Conservation (phyloP, 2,113 vertebrate genomes). For the Daboia siamensis region DNA sequence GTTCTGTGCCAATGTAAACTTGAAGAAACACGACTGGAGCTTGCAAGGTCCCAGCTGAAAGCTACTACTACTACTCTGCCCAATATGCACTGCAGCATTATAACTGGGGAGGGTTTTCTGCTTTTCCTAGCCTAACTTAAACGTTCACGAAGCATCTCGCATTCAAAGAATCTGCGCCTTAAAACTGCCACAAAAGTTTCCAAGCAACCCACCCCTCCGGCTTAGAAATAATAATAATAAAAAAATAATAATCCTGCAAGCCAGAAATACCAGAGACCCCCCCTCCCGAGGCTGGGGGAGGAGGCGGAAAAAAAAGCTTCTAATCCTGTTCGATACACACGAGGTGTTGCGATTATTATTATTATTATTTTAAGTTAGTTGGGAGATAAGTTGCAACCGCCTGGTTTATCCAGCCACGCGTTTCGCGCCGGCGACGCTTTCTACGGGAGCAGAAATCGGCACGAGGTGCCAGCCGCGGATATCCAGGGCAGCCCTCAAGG, state of each 20-base stretch:
- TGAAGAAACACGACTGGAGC: neutral
- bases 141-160: neutral
- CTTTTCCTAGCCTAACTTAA: neutral
- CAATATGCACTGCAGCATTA: neutral
- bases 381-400: neutral
- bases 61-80: neutral
- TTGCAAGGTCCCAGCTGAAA: neutral
- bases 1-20: neutral
- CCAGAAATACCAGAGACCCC: neutral
- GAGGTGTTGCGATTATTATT: neutral
- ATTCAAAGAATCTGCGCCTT: neutral
- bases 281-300: neutral
- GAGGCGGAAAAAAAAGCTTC: neutral
- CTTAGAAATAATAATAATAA: neutral
- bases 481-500: neutral
- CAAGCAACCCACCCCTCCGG: neutral
- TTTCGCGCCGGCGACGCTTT: neutral
- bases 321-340: neutral
- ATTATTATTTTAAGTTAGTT: neutral
- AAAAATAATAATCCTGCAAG: too few species aligned
- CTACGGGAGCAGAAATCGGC: neutral
- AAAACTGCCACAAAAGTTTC: neutral
- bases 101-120: neutral
- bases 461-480: neutral
- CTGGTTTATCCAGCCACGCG: neutral